Evolutionary conservation across 2,113 vertebrate species (phyloP), one percentile per base, ranked within the genome.

Genomic region (Rana temporaria): DNA sequence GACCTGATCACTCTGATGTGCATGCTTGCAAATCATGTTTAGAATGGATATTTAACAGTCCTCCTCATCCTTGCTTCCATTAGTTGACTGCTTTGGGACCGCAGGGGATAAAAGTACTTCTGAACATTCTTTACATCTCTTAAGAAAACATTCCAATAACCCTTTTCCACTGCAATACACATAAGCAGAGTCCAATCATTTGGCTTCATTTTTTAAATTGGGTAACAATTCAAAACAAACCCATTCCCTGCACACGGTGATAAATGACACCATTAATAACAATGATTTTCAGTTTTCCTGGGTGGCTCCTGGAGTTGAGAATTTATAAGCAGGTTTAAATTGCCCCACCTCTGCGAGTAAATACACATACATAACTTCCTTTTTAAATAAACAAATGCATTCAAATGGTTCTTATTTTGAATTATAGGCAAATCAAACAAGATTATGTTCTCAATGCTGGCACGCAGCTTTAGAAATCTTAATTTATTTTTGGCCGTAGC

Each of bases 401-500:
- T 83, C 72, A 64, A 73, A 72, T 70, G 56, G 79, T 66, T 60
- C 32, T 68, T 26, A 60, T 76, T 82, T 75, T 83, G 81, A 83
- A 68, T 83, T 83, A 83, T 83, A 72, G 63, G 56, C 71, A 83
- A 76, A 76, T 76, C 71, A 76, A 68, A 57, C 34, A 75, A 75
- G 81, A 83, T 83, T 83, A 83, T 53, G 77, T 85, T 82, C 69
- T 79, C 57, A 82, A 85, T 65, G 84, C 69, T 64, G 69, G 62
- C 38, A 67, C 34, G n/a, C 53, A 18, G 17, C 84, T 84, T 79
- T 20, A 67, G 85, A 81, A 87, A 86, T 84, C 65, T 73, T 68
- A 59, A 48, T 86, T 87, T 90, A 52, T 85, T 90, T 90, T 85
- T 64, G 80, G 84, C 53, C 5, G 19, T 30, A 67, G 85, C 80